phyloP scores from a whole-genome alignment of 1,140 invertebrate species.

The Procambarus clarkii region DNA sequence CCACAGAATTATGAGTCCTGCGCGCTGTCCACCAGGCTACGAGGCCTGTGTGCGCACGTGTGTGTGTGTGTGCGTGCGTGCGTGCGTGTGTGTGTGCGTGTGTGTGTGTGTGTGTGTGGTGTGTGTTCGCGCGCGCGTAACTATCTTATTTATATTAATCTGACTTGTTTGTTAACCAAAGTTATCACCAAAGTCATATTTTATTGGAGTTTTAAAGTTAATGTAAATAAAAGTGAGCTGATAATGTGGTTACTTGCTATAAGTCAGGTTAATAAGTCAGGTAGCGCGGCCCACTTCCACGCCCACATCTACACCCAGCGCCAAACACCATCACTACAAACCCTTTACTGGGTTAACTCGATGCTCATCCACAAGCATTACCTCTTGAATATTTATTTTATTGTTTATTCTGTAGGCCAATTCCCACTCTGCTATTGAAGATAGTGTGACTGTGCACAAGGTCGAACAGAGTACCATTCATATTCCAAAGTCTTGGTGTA shows the following conservation, averaged over 20 bases:
- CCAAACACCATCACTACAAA: slow-evolving; percentile 57
- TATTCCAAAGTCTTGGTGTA: background rate
- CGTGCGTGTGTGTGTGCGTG: slow-evolving; percentile 15
- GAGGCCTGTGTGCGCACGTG: background rate
- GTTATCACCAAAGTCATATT: slow-evolving; percentile 54
- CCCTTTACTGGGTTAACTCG: slow-evolving; percentile 29
- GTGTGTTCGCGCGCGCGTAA: slow-evolving; percentile 13
- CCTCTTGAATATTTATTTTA: slow-evolving; percentile 3
- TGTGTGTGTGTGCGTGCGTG: background rate
- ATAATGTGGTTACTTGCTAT: slow-evolving; percentile 33
- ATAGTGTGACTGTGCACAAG: background rate
- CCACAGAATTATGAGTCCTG: no score
- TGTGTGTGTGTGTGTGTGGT: background rate
- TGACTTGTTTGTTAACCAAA: slow-evolving; percentile 47
- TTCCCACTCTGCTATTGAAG: background rate
- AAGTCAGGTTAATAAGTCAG: slow-evolving; percentile 24
- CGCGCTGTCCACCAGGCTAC: no score
- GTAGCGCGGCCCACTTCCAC: slow-evolving; percentile 11
- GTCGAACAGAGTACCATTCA: slow-evolving; percentile 1
- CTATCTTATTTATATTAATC: slow-evolving; percentile 30
- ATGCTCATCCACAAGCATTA: slow-evolving; percentile 32
- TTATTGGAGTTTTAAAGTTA: slow-evolving; percentile 34
- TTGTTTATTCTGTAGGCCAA: slow-evolving; percentile 6
- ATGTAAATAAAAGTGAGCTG: background rate
- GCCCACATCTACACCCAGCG: slow-evolving; percentile 41